Evolutionary conservation across 2,113 vertebrate species (phyloP).

Genomic region (Ivindomyrus marchei): DNA sequence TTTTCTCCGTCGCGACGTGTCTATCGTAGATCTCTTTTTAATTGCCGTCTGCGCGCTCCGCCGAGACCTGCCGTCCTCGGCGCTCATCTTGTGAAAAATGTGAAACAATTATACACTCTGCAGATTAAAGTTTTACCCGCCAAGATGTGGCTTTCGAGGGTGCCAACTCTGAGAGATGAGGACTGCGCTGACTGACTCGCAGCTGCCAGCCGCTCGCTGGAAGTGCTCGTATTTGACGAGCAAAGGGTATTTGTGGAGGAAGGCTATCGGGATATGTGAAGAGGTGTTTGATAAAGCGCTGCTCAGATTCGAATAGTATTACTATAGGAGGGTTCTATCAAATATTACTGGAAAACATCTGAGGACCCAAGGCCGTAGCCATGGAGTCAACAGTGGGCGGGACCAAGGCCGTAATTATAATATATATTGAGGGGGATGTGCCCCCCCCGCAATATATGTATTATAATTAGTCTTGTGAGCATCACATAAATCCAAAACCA

Average conservation of each 20-base stretch:
- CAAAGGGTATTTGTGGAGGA: not conserved
- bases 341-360: not conserved
- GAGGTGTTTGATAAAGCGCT: not conserved
- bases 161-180: slow-evolving; percentile 6
- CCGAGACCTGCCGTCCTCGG: slow-evolving; percentile 54
- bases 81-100: slow-evolving; percentile 43
- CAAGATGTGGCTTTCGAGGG: not conserved
- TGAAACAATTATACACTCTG: slow-evolving; percentile 28
- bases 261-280: not conserved
- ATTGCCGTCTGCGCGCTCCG: slow-evolving; percentile 59
- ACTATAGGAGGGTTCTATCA: not conserved
- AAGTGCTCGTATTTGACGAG: not conserved
- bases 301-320: not conserved
- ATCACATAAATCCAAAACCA: not conserved
- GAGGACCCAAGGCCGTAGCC: not conserved
- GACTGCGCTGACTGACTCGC: not conserved
- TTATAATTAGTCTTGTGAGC: not conserved
- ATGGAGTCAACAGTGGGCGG: not conserved
- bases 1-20: slow-evolving; percentile 44
- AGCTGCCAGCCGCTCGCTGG: not conserved
- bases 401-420: not conserved
- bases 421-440: not conserved
- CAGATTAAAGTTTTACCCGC: not conserved
- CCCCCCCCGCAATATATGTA: not conserved
- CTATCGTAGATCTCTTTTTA: slow-evolving; percentile 59